Evolutionary conservation across 2,888 invertebrate genomes (phyloP).

Genomic region (Ashinkailepas kermadecensis): DNA sequence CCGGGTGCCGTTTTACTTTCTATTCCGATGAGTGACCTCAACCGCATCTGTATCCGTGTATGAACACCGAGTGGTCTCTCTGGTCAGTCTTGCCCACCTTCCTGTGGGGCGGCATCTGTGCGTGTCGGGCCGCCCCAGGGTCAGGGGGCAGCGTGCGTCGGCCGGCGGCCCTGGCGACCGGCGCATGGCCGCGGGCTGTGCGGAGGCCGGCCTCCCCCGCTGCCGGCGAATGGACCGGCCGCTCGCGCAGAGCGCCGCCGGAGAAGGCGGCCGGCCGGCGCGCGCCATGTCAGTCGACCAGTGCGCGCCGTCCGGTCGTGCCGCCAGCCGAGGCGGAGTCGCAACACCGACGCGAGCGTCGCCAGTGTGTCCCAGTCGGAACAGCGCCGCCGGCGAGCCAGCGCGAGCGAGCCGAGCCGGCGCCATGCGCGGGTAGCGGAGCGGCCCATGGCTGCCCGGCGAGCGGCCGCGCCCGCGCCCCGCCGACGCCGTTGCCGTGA

Average conservation of each 20-base stretch:
- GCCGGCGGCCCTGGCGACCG: background rate
- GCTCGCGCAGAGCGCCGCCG: background rate
- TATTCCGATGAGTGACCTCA: background rate
- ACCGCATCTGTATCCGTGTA: too few relatives aligned
- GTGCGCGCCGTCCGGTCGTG: background rate
- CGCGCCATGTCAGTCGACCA: background rate
- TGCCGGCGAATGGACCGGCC: conserved; percentile 6
- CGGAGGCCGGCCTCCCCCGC: conserved; percentile 8
- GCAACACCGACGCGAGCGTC: background rate
- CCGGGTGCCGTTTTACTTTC: background rate
- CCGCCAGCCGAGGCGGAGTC: background rate
- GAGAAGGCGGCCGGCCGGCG: background rate
- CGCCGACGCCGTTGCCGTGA: background rate
- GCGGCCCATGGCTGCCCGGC: background rate
- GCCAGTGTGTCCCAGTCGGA: background rate
- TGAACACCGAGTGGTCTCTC: too few relatives aligned
- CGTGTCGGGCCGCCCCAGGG: background rate
- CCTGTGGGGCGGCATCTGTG: too few relatives aligned
- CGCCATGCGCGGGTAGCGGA: background rate
- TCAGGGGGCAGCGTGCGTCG: too few relatives aligned
- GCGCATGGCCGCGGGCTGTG: background rate
- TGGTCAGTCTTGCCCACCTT: too few relatives aligned
- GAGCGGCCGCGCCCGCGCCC: background rate
- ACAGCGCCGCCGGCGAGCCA: background rate
- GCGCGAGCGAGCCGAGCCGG: background rate